Percentiles rank a stretch among this genome's conserved stretches.
phyloP scores from a whole-genome alignment of 2,888 invertebrate genomes.

The Limnephilus marmoratus region DNA sequence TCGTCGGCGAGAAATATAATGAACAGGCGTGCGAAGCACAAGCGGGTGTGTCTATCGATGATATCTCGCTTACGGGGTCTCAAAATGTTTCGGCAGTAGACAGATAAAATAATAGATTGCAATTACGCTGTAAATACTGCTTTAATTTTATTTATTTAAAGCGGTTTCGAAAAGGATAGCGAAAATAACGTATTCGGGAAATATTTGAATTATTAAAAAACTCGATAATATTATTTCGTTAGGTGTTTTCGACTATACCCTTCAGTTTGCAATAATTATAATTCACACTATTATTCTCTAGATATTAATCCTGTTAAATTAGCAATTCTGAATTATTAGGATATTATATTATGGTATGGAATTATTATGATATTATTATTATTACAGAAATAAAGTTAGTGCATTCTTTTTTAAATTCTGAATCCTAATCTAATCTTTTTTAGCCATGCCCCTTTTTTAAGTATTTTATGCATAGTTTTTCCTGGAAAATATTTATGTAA shows the following conservation, averaged over 20 bases:
- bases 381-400: neutral
- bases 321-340: too few species aligned
- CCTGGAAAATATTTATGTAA: neutral
- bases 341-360: neutral
- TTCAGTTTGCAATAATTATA: neutral
- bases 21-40: constrained; percentile 65
- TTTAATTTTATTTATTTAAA: too few species aligned
- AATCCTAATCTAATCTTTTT: neutral
- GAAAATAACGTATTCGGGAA: too few species aligned
- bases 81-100: constrained; percentile 34
- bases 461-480: neutral
- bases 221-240: neutral
- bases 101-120: too few species aligned
- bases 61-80: constrained; percentile 43
- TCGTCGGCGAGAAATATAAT: constrained; percentile 47
- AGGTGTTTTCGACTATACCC: neutral
- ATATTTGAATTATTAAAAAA: neutral
- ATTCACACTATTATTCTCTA: neutral
- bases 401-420: neutral
- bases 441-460: neutral
- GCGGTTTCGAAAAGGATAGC: too few species aligned
- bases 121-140: too few species aligned
- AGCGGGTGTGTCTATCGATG: constrained; percentile 54
- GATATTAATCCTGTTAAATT: neutral
- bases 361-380: too few species aligned